phyloP scores from a whole-genome alignment of 2,797 vertebrate genomes.

The Pyrocephalus nanus region DNA sequence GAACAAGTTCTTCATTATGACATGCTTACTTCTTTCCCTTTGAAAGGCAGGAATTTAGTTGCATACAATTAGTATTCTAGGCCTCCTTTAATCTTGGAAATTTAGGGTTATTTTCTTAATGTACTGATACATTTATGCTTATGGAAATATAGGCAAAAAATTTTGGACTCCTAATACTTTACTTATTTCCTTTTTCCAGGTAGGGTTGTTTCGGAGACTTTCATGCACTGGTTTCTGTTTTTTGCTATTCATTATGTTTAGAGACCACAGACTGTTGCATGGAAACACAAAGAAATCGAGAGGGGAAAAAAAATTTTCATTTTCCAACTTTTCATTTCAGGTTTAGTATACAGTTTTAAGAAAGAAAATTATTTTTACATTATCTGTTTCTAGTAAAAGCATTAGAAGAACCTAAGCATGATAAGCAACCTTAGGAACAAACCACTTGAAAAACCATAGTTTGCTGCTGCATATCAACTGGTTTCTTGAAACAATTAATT shows the following conservation, averaged over 20 bases:
- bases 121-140: neutral
- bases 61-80: neutral
- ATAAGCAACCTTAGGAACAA: neutral
- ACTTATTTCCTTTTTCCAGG: neutral
- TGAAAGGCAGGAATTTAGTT: neutral
- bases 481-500: neutral
- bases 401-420: neutral
- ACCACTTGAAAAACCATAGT: neutral
- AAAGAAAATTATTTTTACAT: neutral
- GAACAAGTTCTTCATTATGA: neutral
- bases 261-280: neutral
- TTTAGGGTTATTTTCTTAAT: neutral
- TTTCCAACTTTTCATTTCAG: neutral
- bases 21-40: neutral
- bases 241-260: neutral
- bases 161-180: neutral
- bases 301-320: fast-evolving
- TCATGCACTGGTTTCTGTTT: neutral
- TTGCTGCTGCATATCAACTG: neutral
- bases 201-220: neutral
- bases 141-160: neutral
- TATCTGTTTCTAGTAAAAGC: neutral
- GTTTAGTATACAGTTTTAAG: neutral
- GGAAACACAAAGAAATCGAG: neutral
- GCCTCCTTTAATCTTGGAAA: neutral